Percentiles rank a stretch among this genome's conserved stretches.
Evolutionary conservation across 1,140 invertebrate species (phyloP).

Genomic region (Orchestia grillus): DNA sequence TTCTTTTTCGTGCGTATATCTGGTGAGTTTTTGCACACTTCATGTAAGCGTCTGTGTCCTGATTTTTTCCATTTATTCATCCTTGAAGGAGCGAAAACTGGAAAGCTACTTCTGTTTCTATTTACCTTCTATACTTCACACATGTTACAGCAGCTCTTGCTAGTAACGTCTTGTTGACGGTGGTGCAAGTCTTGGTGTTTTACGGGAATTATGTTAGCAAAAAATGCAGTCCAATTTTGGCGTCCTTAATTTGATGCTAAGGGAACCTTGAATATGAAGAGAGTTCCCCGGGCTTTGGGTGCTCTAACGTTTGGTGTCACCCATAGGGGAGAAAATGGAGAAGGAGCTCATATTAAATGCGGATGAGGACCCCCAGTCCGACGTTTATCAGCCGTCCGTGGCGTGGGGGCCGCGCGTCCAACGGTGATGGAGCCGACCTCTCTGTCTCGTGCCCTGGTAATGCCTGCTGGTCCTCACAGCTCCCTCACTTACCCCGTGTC

Average conservation of each 20-base stretch:
- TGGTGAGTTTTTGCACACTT: background rate
- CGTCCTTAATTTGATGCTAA: background rate
- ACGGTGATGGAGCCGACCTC: background rate
- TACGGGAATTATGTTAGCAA: background rate
- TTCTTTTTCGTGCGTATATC: background rate
- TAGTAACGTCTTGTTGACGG: background rate
- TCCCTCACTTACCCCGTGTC: background rate
- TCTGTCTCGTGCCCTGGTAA: background rate
- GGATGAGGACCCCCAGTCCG: background rate
- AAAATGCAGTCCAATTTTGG: background rate
- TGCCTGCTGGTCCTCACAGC: background rate
- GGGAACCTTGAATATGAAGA: background rate
- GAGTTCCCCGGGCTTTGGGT: too few species aligned
- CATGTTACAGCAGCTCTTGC: background rate
- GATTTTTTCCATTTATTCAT: background rate
- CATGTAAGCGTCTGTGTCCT: background rate
- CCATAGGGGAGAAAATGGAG: slow-evolving; percentile 23
- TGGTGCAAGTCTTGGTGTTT: background rate
- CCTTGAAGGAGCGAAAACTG: background rate
- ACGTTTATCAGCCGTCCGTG: background rate
- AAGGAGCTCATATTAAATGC: slow-evolving; percentile 3
- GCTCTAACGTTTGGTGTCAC: background rate
- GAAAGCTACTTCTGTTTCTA: background rate
- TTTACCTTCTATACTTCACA: background rate
- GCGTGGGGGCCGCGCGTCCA: background rate